Evolutionary conservation across 2,888 invertebrate genomes (phyloP), one percentile per base, ranked within the genome.

Genomic region (Callyntrura sp.): DNA sequence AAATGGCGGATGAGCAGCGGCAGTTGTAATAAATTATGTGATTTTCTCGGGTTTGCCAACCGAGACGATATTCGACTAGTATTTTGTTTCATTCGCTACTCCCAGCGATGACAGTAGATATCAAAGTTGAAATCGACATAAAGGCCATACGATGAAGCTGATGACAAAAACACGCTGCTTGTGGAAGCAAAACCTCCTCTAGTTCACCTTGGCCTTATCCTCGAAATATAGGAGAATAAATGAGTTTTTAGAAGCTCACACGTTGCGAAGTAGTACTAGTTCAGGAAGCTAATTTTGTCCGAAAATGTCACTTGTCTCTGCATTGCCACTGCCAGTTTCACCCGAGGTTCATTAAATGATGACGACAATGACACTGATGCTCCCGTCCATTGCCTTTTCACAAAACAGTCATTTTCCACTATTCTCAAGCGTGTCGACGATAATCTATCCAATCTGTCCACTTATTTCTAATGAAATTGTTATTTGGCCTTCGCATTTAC

Each of bases 191-290:
- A n/a, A 55, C 55, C 51, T 79, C 55, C 57, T 55, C 55, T 20
- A 28, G 12, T 28, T 79, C 55, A 51, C 79, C 79, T 79, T 79
- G 79, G 79, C 79, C 79, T 79, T 79, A 51, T 73, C 73, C 73
- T 76, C 48, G 9, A 48, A 55, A 51, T 23, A 60, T 3, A 60
- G 20, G 3, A 17, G 60, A 60, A 17, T 20, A 3, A 60, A 9
- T 3, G 20, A 60, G 60, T 51, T 14, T n/a, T n/a, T 1, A 51
- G 51, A 3, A 14, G 51, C n/a, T 12, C 12, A 11, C n/a, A 51
- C 1, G n/a, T 51, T 5, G 9, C n/a, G 3, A 17, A 60, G n/a
- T 20, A 60, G 17, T 60, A 20, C 57, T 11, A 14, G 20, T 60
- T 17, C 60, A 60, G 8, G 12, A 6, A 35, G 35, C 17, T 60